Base-by-base conservation (phyloP, 2,113 vertebrate species). In the Hemichromis elongatus region DNA sequence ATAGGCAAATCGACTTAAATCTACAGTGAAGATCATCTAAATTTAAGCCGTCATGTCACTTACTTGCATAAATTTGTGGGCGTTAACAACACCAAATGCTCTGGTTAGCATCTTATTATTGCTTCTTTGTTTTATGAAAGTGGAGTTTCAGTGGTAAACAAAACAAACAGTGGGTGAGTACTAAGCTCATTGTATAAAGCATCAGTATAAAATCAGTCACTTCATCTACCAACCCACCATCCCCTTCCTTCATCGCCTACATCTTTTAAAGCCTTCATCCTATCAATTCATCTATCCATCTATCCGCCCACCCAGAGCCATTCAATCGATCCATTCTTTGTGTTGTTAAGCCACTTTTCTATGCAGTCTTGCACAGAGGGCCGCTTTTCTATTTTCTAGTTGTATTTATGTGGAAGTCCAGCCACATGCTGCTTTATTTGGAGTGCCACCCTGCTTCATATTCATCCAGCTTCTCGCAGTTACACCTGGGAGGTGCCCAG, bases 181-280 rank as follows among this genome's bases (percentile, higher is more conserved):
- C 82, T 66, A 55, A 87, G 90, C 87, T 89, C 59, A 87, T 88
- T 90, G 89, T 86, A 47, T 78, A n/a, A 89, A 63, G 79, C 86
- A 52, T 91, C 78, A 11, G 83, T 19, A 66, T 55, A 75, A 77
- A 81, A 87, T 90, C 90, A 85, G 88, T 91, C 88, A 89, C 80
- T 84, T 85, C 83, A 82, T 90, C 86, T 52, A 24, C 16, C 80
- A 50, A 16, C 85, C 83, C 90, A 78, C 83, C 56, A 3, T n/a
- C 42, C 85, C 57, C 57, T 75, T 82, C 84, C 63, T 88, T 19
- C 50, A 18, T 83, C 83, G 66, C 92, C 91, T 78, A 82, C 86
- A 81, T 80, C 79, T 79, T 88, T 66, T 90, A 81, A 92, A 92
- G 81, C 84, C 61, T 77, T 42, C 85, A 85, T 81, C 84, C 80